Percentiles rank a stretch among this genome's conserved stretches.
These are phyloP conservation scores for Podarcis lilfordi DNA, from an alignment of 2,797 vertebrate species.

Conservation along the genomic window DNA sequence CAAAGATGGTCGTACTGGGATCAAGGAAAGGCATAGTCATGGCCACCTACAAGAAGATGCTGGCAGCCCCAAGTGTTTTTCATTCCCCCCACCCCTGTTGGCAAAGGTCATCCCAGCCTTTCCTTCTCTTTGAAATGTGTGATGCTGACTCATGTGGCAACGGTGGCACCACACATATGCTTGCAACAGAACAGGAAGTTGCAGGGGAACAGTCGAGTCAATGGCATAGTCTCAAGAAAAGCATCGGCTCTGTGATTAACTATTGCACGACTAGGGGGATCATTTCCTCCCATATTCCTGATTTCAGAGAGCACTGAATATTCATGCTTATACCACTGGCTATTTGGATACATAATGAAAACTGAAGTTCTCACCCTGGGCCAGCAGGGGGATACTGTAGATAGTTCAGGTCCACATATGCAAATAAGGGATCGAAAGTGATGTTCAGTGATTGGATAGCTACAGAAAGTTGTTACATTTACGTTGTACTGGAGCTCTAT, in stretches of 20 bases:
- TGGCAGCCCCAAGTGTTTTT: neutral
- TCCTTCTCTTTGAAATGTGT: constrained; percentile 1
- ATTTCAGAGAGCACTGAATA: neutral
- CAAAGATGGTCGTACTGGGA: neutral
- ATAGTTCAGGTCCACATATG: too few relatives aligned
- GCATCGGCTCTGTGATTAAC: neutral
- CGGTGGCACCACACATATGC: constrained; percentile 27
- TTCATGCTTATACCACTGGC: neutral
- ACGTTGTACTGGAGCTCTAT: too few relatives aligned
- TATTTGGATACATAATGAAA: neutral
- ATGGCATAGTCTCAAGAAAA: accelerated
- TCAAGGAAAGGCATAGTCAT: neutral
- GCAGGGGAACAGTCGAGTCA: constrained; percentile 18
- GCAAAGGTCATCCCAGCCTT: constrained; percentile 34
- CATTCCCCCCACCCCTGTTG: neutral
- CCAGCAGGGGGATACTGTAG: too few relatives aligned
- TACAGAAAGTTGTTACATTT: too few relatives aligned
- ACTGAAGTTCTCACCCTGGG: too few relatives aligned
- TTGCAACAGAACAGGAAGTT: constrained; percentile 20
- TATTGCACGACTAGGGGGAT: neutral
- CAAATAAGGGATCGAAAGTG: too few relatives aligned
- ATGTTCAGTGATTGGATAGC: too few relatives aligned
- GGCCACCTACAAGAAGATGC: constrained; percentile 32
- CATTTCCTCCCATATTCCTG: neutral
- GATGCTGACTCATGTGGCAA: constrained; percentile 28